These are phyloP conservation scores for Semotilus atromaculatus DNA, from an alignment of 2,797 vertebrate species.

Conservation along the genomic window DNA sequence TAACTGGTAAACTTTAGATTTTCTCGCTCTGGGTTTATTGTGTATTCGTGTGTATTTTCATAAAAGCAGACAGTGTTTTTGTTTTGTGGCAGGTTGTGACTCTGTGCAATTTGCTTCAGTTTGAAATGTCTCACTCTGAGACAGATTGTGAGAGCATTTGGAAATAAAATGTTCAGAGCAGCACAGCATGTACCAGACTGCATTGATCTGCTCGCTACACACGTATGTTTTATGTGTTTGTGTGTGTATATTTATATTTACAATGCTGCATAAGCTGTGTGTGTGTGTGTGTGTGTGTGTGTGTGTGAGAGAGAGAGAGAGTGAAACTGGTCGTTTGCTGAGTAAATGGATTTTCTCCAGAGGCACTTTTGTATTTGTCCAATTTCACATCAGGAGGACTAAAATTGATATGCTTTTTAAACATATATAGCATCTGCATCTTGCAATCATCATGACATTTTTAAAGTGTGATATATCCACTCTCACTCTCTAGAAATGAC, in stretches of 20 bases:
- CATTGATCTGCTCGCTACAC: slow-evolving; percentile 42
- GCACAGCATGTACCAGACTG: slow-evolving; percentile 19
- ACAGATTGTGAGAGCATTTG: slow-evolving; percentile 27
- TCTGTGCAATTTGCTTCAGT: neutral
- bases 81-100: neutral
- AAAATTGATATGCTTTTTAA: slow-evolving; percentile 31
- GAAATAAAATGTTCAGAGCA: slow-evolving; percentile 26
- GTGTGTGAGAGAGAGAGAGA: neutral
- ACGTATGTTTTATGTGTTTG: slow-evolving; percentile 23
- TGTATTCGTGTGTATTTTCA: neutral
- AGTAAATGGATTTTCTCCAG: slow-evolving; percentile 50
- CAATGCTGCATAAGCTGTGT: slow-evolving; percentile 9
- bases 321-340: neutral
- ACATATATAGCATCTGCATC: neutral
- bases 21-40: neutral
- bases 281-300: neutral
- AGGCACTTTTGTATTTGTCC: slow-evolving; percentile 13
- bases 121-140: neutral
- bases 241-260: neutral
- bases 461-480: neutral
- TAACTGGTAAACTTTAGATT: neutral
- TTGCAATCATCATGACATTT: neutral
- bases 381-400: slow-evolving; percentile 31
- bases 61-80: neutral
- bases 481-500: neutral